phyloP scores from a whole-genome alignment of 2,888 invertebrate species.

The Tricholauxania praeusta region DNA sequence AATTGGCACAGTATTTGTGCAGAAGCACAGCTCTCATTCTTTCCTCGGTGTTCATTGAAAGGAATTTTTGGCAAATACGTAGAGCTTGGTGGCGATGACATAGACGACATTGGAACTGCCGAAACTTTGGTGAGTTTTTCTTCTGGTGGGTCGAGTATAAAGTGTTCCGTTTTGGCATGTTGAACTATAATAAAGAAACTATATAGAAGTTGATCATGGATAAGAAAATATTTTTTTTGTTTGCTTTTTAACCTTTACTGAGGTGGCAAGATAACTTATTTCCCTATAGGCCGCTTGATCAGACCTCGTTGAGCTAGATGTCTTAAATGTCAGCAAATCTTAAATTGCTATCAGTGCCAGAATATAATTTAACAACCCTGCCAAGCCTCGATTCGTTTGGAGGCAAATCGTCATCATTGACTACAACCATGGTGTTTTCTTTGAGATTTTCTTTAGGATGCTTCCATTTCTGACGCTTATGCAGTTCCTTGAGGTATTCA shows the following conservation, averaged over 20 bases:
- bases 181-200: background rate
- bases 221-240: no score
- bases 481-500: background rate
- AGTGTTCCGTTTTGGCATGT: background rate
- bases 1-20: conserved; percentile 1
- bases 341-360: no score
- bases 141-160: background rate
- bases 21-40: background rate
- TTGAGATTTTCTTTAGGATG: background rate
- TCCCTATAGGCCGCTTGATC: background rate
- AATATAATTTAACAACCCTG: conserved; percentile 9
- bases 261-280: background rate
- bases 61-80: background rate
- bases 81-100: background rate
- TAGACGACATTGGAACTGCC: background rate
- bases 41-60: background rate
- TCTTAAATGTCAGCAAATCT: conserved; percentile 19
- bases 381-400: conserved; percentile 25
- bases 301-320: conserved; percentile 1
- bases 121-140: background rate
- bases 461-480: conserved; percentile 26
- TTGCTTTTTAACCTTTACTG: background rate
- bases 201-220: background rate
- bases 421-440: conserved; percentile 12
- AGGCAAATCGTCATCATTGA: conserved; percentile 15